Conservation (phyloP, 1,140 invertebrate genomes). For the Cyclargus thomasi region DNA sequence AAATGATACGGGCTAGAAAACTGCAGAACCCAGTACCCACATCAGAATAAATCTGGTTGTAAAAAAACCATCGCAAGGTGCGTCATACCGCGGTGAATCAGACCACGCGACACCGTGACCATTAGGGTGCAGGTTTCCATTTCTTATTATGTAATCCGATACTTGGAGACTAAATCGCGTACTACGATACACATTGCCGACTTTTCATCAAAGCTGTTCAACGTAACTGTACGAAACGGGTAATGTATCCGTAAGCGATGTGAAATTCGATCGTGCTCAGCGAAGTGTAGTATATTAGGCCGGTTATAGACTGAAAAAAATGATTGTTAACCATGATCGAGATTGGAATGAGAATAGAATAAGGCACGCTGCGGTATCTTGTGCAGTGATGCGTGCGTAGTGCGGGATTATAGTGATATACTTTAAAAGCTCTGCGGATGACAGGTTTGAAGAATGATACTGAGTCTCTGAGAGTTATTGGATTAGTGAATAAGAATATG, state of each 20-base stretch:
- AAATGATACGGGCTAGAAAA: background rate
- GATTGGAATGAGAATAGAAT: slow-evolving; percentile 51
- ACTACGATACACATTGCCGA: slow-evolving; percentile 20
- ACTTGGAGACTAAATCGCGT: slow-evolving; percentile 17
- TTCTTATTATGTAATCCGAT: slow-evolving; percentile 24
- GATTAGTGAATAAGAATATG: too few relatives aligned
- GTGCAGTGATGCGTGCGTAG: slow-evolving; percentile 33
- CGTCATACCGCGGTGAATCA: slow-evolving; percentile 49
- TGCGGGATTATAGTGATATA: slow-evolving; percentile 24
- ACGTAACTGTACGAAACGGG: background rate
- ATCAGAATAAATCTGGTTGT: slow-evolving; percentile 26
- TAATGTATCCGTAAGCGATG: slow-evolving; percentile 23
- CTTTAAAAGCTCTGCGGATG: slow-evolving; percentile 12
- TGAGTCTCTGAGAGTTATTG: background rate
- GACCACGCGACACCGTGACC: slow-evolving; percentile 64
- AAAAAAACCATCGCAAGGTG: slow-evolving; percentile 48
- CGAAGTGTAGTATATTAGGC: slow-evolving; percentile 32
- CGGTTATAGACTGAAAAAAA: slow-evolving; percentile 36
- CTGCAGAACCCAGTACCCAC: slow-evolving; percentile 40
- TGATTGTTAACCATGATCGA: slow-evolving; percentile 41
- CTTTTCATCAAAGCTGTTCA: background rate
- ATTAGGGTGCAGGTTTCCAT: slow-evolving; percentile 38
- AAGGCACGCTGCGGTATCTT: slow-evolving; percentile 43
- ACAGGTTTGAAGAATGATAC: slow-evolving; percentile 8
- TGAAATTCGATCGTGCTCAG: slow-evolving; percentile 23